These are phyloP conservation scores for Oryzias sinensis DNA, from an alignment of 2,797 vertebrate genomes.

Conservation along the genomic window DNA sequence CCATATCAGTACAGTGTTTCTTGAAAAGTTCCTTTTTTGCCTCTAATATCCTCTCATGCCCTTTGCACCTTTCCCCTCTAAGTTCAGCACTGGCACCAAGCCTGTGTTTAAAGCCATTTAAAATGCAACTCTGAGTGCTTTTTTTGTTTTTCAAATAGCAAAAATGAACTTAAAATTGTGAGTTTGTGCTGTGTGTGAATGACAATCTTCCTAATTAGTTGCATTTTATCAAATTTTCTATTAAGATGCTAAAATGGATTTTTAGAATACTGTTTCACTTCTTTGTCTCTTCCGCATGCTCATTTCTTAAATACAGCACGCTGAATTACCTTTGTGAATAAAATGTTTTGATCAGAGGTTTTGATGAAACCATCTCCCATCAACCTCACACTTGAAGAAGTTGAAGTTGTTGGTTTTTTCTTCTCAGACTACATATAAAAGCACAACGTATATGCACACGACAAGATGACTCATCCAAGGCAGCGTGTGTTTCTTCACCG, in stretches of 20 bases:
- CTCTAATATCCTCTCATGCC: slow-evolving; percentile 12
- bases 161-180: slow-evolving; percentile 33
- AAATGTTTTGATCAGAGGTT: no score
- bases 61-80: slow-evolving; percentile 33
- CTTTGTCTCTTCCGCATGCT: no score
- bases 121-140: slow-evolving; percentile 43
- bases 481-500: slow-evolving; percentile 50
- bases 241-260: no score
- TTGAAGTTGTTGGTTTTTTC: slow-evolving; percentile 36
- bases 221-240: slow-evolving; percentile 2
- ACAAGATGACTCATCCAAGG: slow-evolving; percentile 57
- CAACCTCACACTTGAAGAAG: slow-evolving; percentile 33
- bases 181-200: slow-evolving; percentile 5
- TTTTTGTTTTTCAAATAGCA: slow-evolving; percentile 53
- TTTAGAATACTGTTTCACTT: no score
- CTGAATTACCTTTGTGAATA: no score
- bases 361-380: slow-evolving; percentile 14
- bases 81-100: slow-evolving; percentile 45
- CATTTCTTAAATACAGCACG: no score
- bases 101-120: slow-evolving; percentile 42
- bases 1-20: neutral
- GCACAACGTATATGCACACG: slow-evolving; percentile 49
- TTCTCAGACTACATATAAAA: slow-evolving; percentile 46
- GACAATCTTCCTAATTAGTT: slow-evolving; percentile 30
- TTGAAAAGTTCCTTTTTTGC: neutral